Evolutionary conservation across 2,888 invertebrate genomes (phyloP).

Genomic region (Brenthis daphne): DNA sequence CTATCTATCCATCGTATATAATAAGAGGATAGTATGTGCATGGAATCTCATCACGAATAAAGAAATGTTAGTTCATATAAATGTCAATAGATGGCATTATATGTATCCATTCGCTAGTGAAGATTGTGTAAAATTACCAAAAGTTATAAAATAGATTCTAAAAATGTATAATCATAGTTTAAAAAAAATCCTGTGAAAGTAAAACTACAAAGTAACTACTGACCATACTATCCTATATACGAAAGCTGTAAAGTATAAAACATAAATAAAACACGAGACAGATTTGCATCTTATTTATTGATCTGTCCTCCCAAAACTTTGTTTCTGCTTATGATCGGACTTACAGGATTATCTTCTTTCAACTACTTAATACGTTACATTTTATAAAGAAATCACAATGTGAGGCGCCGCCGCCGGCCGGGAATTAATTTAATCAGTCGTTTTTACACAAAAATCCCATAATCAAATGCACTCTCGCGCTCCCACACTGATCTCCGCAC

Average conservation of each 20-base stretch:
- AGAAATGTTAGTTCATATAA: too few relatives aligned
- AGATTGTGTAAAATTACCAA: too few relatives aligned
- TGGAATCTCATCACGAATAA: too few relatives aligned
- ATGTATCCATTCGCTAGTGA: too few relatives aligned
- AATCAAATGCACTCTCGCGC: not conserved
- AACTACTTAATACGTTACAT: slow-evolving; percentile 79
- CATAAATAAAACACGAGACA: slow-evolving; percentile 64
- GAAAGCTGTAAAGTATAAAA: not conserved
- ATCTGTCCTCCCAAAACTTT: slow-evolving; percentile 77
- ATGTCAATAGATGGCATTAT: too few relatives aligned
- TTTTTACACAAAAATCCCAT: slow-evolving; percentile 59
- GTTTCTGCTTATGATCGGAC: slow-evolving; percentile 75
- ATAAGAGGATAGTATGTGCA: too few relatives aligned
- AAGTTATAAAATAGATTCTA: too few relatives aligned
- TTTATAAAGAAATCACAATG: slow-evolving; percentile 82
- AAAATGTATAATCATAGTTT: too few relatives aligned
- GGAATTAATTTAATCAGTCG: slow-evolving; percentile 75
- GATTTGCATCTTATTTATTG: slow-evolving; percentile 81
- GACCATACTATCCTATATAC: not conserved
- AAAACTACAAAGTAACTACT: too few relatives aligned
- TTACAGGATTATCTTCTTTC: slow-evolving; percentile 76
- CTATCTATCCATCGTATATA: too few relatives aligned
- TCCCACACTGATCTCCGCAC: not conserved
- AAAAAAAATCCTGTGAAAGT: too few relatives aligned
- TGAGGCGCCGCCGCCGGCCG: slow-evolving; percentile 51